Conservation (phyloP, 2,888 invertebrate genomes). For the Eristalis arbustorum region DNA sequence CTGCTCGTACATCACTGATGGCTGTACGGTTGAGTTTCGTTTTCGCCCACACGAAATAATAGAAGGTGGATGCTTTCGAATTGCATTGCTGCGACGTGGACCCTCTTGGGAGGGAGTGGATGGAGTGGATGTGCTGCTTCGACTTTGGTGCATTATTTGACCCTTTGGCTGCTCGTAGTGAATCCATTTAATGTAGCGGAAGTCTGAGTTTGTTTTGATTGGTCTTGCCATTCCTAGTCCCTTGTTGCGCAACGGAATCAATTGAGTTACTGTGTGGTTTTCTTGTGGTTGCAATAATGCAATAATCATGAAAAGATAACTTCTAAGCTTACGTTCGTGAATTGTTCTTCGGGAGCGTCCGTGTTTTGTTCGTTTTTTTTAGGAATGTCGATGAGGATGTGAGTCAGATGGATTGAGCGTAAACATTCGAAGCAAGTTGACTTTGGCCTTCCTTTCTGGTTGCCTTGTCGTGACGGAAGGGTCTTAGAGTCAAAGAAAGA, state of each 20-base stretch:
- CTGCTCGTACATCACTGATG: background rate
- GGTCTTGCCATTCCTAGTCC: background rate
- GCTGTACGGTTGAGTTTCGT: background rate
- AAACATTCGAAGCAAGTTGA: no score
- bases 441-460: no score
- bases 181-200: background rate
- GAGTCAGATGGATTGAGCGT: no score
- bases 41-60: background rate
- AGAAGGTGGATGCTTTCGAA: background rate
- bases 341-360: no score
- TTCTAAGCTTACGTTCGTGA: no score
- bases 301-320: no score
- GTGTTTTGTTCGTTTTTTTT: no score
- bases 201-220: background rate
- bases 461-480: no score
- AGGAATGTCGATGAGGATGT: no score
- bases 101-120: background rate
- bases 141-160: background rate
- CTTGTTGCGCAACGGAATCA: background rate
- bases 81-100: background rate
- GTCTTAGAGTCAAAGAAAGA: no score
- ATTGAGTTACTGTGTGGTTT: background rate
- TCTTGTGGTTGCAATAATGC: background rate
- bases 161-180: background rate
- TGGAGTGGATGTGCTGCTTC: background rate